Percentiles rank a stretch among this genome's conserved stretches.
Conservation (phyloP, 2,797 vertebrate genomes). For the Varecia variegata region DNA sequence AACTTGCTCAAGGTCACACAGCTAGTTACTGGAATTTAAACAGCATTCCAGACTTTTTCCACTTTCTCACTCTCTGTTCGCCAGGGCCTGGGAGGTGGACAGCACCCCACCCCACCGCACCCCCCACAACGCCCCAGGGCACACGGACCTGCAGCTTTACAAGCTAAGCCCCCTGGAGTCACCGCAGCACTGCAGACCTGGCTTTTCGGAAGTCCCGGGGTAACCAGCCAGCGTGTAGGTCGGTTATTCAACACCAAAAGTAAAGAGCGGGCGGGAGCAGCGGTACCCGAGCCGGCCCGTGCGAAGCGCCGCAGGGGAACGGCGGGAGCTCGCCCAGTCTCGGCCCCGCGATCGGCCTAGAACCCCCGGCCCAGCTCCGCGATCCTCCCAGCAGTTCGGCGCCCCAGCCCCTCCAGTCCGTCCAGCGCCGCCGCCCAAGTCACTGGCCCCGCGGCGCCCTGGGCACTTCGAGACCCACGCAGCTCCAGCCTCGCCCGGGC, state of each 20-base stretch:
- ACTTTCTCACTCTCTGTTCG: background rate
- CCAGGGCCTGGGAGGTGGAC: background rate
- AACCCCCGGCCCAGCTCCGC: background rate
- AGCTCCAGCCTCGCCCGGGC: fast-evolving
- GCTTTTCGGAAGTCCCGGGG: background rate
- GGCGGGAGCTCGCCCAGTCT: background rate
- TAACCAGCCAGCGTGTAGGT: background rate
- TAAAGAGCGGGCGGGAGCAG: background rate
- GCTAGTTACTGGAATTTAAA: background rate
- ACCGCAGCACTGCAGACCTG: background rate
- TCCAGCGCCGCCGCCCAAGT: background rate
- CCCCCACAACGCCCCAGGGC: background rate
- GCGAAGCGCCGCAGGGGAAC: background rate
- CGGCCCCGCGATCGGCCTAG: background rate
- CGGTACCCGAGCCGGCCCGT: fast-evolving
- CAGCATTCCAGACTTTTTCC: background rate
- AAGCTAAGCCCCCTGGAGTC: background rate
- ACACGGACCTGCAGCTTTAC: background rate
- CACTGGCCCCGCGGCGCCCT: fast-evolving
- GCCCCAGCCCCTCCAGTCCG: background rate
- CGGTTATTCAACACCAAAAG: background rate
- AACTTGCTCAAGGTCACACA: constrained; percentile 40
- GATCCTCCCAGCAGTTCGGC: background rate
- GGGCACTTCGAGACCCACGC: background rate
- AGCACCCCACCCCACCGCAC: background rate